Base-by-base conservation (phyloP, 2,113 vertebrate species). In the Erpornis zantholeuca region DNA sequence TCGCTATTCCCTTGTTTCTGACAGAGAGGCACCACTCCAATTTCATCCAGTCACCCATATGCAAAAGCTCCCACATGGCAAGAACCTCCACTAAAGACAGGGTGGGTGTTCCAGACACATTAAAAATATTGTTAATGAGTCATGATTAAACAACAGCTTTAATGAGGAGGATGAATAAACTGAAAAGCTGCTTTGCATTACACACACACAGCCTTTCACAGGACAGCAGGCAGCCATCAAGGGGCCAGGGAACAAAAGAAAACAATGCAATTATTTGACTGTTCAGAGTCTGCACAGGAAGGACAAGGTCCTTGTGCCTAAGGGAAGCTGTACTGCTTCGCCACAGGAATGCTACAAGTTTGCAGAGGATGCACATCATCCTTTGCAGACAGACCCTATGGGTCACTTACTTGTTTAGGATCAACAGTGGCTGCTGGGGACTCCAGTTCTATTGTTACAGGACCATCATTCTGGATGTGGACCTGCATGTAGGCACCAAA, bases 401-500 rank as follows among this genome's bases (percentile, higher is more conserved):
- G 18, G 15, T 56, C 47, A 29, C 96, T 97, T 98, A 99, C 99
- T 98, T 99, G 99, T 97, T 98, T 99, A 52, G 98, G 98, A 68
- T 99, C 99, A 22, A 98, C 95, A 60, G 98, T 94, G 15, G 98
- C 97, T 73, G 95, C 95, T 1, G 99, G 99, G 3, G 99, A 99
- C 29, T 98, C 98, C 96, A 99, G 91, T 78, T 99, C 98, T 91
- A 99, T 98, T 86, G 99, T 99, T 44, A 99, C 99, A 10, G 99
- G 99, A 10, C 99, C 99, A 27, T 99, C 99, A 0, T 99, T 99
- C 96, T 99, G 99, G 95, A 99, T 99, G 90, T 99, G 98, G 22
- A 99, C 98, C 94, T 99, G 99, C 99, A 99, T 99, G 92, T 96
- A 98, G 82, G 99, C 98, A 38, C 99, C 99, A 96, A 99, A 99